Evolutionary conservation across 1,140 invertebrate genomes (phyloP).

Genomic region (Ceratina japonica): DNA sequence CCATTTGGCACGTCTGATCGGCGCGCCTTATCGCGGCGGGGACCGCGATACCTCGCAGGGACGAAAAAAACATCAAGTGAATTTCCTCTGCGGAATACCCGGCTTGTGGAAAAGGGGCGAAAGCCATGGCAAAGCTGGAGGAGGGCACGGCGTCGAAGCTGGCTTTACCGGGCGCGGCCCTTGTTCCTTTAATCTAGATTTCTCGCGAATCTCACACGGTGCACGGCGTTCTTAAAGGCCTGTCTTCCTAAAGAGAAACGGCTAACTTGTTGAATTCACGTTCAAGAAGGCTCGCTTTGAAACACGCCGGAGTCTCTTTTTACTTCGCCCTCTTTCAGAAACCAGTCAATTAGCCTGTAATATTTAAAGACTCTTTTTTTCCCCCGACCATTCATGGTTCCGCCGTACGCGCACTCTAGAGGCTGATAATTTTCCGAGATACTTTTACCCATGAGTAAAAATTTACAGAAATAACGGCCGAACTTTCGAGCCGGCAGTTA

Average conservation of each 20-base stretch:
- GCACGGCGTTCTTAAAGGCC: slow-evolving; percentile 21
- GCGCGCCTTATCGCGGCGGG: slow-evolving; percentile 3
- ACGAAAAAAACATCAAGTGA: slow-evolving; percentile 21
- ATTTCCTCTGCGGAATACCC: slow-evolving; percentile 1
- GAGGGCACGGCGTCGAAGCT: neutral
- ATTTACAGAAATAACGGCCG: no score
- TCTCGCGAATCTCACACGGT: slow-evolving; percentile 29
- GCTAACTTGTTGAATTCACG: slow-evolving; percentile 60
- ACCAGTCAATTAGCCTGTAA: slow-evolving; percentile 41
- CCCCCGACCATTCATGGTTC: slow-evolving; percentile 23
- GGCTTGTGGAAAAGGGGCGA: no score
- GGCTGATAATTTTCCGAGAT: neutral
- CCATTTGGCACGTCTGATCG: neutral
- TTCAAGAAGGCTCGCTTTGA: slow-evolving; percentile 25
- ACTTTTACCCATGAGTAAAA: no score
- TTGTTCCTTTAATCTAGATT: slow-evolving; percentile 49
- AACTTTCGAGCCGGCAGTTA: no score
- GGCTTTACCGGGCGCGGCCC: slow-evolving; percentile 7
- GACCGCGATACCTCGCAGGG: neutral
- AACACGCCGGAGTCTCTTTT: slow-evolving; percentile 2
- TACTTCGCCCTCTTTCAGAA: slow-evolving; percentile 11
- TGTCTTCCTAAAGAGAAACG: slow-evolving; percentile 41
- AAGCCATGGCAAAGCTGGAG: no score
- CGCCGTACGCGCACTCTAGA: neutral
- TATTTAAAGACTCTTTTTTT: slow-evolving; percentile 19